Evolutionary conservation across 1,140 invertebrate genomes (phyloP).

Genomic region (Reticulitermes speratus): DNA sequence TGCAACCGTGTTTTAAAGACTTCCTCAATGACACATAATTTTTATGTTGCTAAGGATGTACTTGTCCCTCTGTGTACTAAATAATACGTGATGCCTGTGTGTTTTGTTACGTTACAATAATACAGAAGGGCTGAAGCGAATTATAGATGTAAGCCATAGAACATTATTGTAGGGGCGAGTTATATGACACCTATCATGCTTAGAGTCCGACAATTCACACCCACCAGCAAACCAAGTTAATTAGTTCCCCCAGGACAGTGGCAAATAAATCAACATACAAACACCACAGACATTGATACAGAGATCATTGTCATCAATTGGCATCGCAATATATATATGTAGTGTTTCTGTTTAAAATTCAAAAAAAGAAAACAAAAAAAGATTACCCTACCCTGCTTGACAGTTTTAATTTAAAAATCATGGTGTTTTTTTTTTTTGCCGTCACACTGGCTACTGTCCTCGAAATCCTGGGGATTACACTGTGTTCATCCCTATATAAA

Average conservation of each 20-base stretch:
- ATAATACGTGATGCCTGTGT: neutral
- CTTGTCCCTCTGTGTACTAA: neutral
- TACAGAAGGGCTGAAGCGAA: neutral
- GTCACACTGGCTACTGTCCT: neutral
- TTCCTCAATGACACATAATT: too few relatives aligned
- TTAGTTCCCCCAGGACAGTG: slow-evolving; percentile 5
- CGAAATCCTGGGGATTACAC: neutral
- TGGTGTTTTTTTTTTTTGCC: neutral
- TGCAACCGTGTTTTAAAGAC: too few relatives aligned
- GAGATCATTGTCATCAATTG: neutral
- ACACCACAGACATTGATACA: neutral
- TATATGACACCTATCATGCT: neutral
- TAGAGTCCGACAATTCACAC: slow-evolving; percentile 5
- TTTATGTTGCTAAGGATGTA: too few relatives aligned
- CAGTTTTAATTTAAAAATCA: slow-evolving; percentile 15
- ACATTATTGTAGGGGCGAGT: neutral
- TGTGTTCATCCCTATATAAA: slow-evolving; percentile 4
- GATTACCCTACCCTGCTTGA: neutral
- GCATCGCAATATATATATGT: neutral
- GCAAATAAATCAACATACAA: neutral
- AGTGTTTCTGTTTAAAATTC: neutral
- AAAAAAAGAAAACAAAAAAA: neutral
- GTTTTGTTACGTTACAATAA: neutral
- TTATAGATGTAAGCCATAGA: neutral
- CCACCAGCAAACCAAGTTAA: neutral